These are phyloP conservation scores for Grapholita molesta DNA, from an alignment of 1,140 invertebrate genomes.

Conservation along the genomic window DNA sequence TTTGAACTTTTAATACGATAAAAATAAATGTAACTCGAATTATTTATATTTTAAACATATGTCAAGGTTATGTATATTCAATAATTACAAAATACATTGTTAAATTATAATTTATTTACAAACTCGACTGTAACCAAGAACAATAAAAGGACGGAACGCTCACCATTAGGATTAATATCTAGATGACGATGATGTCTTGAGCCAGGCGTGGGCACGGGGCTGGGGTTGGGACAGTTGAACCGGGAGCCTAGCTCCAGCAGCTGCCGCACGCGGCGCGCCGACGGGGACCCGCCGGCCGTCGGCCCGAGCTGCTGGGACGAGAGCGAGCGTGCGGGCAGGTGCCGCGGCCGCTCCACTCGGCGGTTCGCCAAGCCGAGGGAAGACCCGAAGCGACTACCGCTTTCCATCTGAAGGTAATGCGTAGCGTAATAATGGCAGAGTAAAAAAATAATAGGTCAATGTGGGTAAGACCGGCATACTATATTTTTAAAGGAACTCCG, in stretches of 20 bases:
- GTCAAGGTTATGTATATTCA: no score
- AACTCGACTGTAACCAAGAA: neutral
- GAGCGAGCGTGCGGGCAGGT: constrained; percentile 81
- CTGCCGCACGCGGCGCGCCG: constrained; percentile 87
- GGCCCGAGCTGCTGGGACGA: constrained; percentile 81
- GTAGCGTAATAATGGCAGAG: no score
- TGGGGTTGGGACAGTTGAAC: constrained; percentile 80
- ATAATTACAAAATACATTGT: no score
- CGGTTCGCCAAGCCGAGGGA: constrained; percentile 78
- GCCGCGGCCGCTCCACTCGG: constrained; percentile 69
- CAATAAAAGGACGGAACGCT: constrained; percentile 21
- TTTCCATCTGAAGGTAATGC: constrained; percentile 77
- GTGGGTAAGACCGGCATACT: no score
- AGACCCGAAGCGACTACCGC: constrained; percentile 74
- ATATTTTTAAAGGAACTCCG: no score
- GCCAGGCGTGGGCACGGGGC: constrained; percentile 85
- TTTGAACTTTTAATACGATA: no score
- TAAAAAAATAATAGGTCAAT: no score
- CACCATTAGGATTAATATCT: constrained; percentile 92
- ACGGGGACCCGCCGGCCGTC: constrained; percentile 81
- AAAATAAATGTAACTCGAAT: no score
- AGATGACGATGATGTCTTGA: constrained; percentile 88
- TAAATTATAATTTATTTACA: no score
- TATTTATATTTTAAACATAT: no score
- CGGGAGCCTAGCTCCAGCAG: constrained; percentile 85